Base-by-base conservation (phyloP, 2,797 vertebrate species). In the Danio choprae region DNA sequence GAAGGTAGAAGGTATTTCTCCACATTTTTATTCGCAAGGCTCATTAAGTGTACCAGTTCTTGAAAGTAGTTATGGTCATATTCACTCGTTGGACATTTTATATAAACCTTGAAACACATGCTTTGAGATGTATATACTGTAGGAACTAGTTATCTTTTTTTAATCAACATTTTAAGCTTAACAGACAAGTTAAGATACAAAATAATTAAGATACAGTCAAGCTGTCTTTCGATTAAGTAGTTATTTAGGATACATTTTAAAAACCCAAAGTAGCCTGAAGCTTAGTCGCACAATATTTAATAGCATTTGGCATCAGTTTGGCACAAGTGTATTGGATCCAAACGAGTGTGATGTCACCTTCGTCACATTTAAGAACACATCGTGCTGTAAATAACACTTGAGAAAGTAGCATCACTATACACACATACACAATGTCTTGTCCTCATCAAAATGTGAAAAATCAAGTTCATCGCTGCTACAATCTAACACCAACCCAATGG, bases 361-460 rank as follows among this genome's bases (percentile, higher is more conserved):
- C 58, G 22, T 48, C 56, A 59, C 71, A 4, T 74, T 67, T 46
- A 48, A 67, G 55, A 46, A 75, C 36, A 60, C 56, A 67, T 50
- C 1, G 11, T 43, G 20, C 67, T 62, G 56, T 71, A 60, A 53
- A 62, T 60, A 70, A 15, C 36, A 51, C 65, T 44, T 79, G 67
- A 71, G 18, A 71, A 71, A 70, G 41, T 70, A 51, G 41, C 36
- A 60, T 59, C 12, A 20, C 16, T 36, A 22, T 55, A 44, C 40
- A 63, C 29, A 51, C 55, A 68, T 43, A 51, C 53, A 43, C 40
- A 60, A 69, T 51, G 58, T 63, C 65, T 70, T 51, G 51, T 29
- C 53, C 41, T 72, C 44, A 65, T 71, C 38, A 67, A 83, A 55
- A 56, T 80, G 55, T 80, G 62, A 84, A 46, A 29, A 82, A 70